phyloP scores from a whole-genome alignment of 2,797 vertebrate genomes.

The Chelon labrosus region DNA sequence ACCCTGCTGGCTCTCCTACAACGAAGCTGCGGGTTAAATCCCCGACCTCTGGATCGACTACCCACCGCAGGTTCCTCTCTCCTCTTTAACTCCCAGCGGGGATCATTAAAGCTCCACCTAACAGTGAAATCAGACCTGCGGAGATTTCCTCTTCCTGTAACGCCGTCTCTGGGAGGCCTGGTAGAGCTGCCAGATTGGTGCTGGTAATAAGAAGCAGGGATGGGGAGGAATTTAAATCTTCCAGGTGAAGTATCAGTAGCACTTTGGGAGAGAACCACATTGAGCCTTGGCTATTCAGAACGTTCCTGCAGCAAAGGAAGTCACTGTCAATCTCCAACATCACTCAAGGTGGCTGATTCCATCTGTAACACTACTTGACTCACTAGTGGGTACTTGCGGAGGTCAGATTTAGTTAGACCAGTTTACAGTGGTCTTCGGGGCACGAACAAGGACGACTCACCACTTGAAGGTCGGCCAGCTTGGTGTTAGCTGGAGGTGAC shows the following conservation, averaged over 20 bases:
- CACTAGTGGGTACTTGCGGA: no score
- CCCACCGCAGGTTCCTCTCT: conserved; percentile 31
- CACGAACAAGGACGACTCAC: no score
- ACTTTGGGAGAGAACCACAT: background rate
- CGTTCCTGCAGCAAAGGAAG: background rate
- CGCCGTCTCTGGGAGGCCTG: conserved; percentile 20
- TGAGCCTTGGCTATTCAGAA: background rate
- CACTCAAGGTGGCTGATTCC: no score
- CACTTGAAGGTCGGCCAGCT: no score
- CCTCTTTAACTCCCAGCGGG: conserved; percentile 50
- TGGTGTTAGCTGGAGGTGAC: no score
- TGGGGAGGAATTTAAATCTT: conserved; percentile 38
- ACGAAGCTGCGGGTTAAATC: conserved; percentile 34
- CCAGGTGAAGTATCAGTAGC: conserved; percentile 24
- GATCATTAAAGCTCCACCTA: conserved; percentile 68
- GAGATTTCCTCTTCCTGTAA: conserved; percentile 33
- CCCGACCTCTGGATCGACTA: conserved; percentile 32
- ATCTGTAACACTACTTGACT: no score
- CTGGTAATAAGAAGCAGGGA: conserved; percentile 41
- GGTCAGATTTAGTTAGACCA: no score
- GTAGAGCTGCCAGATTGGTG: conserved; percentile 30
- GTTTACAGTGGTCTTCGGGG: no score
- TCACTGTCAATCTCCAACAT: background rate
- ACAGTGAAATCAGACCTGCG: conserved; percentile 35
- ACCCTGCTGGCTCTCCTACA: conserved; percentile 11